These are phyloP conservation scores for Trididemnum clinides DNA, from an alignment of 23 tunicate genomes.

Conservation along the genomic window DNA sequence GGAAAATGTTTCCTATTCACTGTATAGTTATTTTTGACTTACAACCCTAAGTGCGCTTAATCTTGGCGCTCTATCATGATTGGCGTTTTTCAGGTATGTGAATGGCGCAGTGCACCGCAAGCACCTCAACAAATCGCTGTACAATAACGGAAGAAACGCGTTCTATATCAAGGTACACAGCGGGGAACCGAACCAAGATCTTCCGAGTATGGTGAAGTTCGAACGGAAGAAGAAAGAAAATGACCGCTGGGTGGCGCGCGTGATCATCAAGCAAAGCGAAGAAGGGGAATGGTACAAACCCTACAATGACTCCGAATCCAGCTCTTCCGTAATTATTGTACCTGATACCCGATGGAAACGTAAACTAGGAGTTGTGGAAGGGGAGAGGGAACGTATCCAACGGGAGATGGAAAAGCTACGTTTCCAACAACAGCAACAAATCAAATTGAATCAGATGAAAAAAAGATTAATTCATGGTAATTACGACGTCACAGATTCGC, in stretches of 20 bases:
- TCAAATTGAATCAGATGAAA: background rate
- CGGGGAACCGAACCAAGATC: background rate
- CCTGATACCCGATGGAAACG: constrained; percentile 46
- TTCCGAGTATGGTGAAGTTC: constrained; percentile 42
- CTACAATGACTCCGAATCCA: constrained; percentile 23
- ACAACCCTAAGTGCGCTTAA: too few species aligned
- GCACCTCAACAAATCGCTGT: background rate
- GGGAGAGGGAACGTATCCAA: constrained; percentile 53
- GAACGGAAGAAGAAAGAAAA: constrained; percentile 51
- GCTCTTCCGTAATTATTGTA: constrained; percentile 63
- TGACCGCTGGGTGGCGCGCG: constrained; percentile 96
- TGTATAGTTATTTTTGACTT: too few species aligned
- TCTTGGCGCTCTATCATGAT: too few species aligned
- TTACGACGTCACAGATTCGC: background rate
- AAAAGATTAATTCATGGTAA: background rate
- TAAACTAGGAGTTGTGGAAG: constrained; percentile 54
- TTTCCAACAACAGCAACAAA: constrained; percentile 18
- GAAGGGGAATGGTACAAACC: background rate
- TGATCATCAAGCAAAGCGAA: constrained; percentile 64
- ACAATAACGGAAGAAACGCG: constrained; percentile 26
- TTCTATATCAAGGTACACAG: constrained; percentile 32
- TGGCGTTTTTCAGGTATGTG: constrained; percentile 30
- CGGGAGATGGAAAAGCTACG: constrained; percentile 36
- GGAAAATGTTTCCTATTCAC: too few species aligned
- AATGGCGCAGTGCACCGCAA: constrained; percentile 53